A percentile compares a stretch with the other conserved stretches of the same genome.
Evolutionary conservation across 2,113 vertebrate genomes (phyloP).

Genomic region (Bubo bubo): DNA sequence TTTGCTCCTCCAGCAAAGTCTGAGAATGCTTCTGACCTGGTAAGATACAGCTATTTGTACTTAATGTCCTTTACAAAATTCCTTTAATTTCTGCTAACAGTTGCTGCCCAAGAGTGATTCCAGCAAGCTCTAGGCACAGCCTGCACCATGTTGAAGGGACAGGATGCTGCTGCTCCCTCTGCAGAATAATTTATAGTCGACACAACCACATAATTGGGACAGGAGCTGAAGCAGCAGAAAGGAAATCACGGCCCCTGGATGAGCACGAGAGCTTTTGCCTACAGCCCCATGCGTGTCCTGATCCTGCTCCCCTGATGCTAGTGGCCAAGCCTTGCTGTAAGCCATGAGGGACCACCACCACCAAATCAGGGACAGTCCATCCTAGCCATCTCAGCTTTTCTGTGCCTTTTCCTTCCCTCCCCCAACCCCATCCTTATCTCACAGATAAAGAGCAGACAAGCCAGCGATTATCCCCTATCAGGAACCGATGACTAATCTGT

Average conservation of each 20-base stretch:
- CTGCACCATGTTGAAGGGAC: neutral
- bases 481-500: slow-evolving; percentile 58
- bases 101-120: neutral
- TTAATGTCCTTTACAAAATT: slow-evolving; percentile 30
- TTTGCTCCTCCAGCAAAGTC: neutral
- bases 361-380: neutral
- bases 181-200: neutral
- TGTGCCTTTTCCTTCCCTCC: neutral
- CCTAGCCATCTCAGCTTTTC: neutral
- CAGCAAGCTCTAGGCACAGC: neutral
- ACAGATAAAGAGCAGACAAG: slow-evolving; percentile 55
- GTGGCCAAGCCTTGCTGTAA: neutral
- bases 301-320: neutral
- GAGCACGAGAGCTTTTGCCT: neutral
- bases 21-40: neutral
- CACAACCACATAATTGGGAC: neutral
- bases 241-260: neutral
- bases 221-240: slow-evolving; percentile 9
- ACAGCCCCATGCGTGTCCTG: neutral
- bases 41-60: slow-evolving; percentile 31
- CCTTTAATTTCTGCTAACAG: slow-evolving; percentile 34
- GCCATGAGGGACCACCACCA: neutral
- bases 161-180: neutral
- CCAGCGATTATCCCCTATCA: slow-evolving; percentile 53
- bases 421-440: slow-evolving; percentile 6